Base-by-base conservation (phyloP, 2,113 vertebrate genomes). In the Cebidichthys violaceus region DNA sequence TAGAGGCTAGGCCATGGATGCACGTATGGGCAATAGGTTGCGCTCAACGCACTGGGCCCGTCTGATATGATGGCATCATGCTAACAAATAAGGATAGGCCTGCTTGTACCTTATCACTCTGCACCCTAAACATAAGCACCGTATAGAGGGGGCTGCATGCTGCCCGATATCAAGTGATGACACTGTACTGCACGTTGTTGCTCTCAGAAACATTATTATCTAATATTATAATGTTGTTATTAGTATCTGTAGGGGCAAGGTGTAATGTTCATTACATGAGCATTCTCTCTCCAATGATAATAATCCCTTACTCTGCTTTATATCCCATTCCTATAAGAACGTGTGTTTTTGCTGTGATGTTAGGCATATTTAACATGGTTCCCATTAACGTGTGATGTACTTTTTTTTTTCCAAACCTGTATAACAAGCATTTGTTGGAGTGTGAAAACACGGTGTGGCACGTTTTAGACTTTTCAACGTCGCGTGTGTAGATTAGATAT, bases 11-110 rank as follows among this genome's bases (percentile, higher is more conserved):
- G 92, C 90, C 89, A 68, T 69, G 57, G 39, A 74, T 64, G 80
- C 75, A 60, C 35, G 41, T 35, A 70, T 82, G 79, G 86, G 68
- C 76, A 83, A 84, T 85, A 75, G 85, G 79, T 86, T 82, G 75
- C 70, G 73, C 69, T 69, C 43, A n/a, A 45, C 14, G 76, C 70
- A 70, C 37, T 31, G 86, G 84, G 89, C 91, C 90, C 73, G 45
- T 83, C 75, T 85, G 43, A 86, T 65, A 74, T 72, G 82, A 86
- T 87, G 90, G 86, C 86, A 92, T 89, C 86, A 88, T 88, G 89
- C 88, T 73, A 88, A 90, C 69, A 91, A 84, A 90, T 81, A 60
- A 57, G 66, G 55, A 67, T 14, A 27, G 85, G 74, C 72, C 79
- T 76, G 75, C 71, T 31, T n/a, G n/a, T 65, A 35, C 60, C 45